Conservation (phyloP, 2,113 vertebrate genomes). For the Calypte anna region DNA sequence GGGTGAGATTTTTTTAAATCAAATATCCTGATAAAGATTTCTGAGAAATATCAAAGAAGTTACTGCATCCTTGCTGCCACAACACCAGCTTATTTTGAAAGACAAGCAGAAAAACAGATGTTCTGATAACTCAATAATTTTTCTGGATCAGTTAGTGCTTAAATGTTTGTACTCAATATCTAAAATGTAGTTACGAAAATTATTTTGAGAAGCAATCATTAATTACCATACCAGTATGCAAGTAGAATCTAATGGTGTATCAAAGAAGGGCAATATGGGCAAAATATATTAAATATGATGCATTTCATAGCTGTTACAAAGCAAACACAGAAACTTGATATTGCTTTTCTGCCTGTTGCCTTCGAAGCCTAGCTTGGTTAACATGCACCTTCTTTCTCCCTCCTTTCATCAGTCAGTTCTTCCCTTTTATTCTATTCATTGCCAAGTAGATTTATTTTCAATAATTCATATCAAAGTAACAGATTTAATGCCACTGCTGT, state of each 20-base stretch:
- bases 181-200: background rate
- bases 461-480: constrained; percentile 31
- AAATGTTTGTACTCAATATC: background rate
- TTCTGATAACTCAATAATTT: background rate
- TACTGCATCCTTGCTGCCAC: background rate
- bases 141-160: background rate
- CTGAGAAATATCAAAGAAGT: background rate
- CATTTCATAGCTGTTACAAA: background rate
- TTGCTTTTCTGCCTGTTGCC: background rate
- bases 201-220: background rate
- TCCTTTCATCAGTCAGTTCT: background rate
- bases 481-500: constrained; percentile 24
- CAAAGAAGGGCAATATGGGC: background rate
- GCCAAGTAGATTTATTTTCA: constrained; percentile 15
- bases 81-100: background rate
- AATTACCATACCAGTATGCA: background rate
- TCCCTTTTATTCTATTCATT: background rate
- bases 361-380: background rate
- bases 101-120: background rate
- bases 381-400: background rate
- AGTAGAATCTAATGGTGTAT: background rate
- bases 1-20: background rate
- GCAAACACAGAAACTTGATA: background rate
- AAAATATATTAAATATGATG: background rate
- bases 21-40: background rate